Conservation (phyloP, 2,888 invertebrate genomes). For the Pocota personata region DNA sequence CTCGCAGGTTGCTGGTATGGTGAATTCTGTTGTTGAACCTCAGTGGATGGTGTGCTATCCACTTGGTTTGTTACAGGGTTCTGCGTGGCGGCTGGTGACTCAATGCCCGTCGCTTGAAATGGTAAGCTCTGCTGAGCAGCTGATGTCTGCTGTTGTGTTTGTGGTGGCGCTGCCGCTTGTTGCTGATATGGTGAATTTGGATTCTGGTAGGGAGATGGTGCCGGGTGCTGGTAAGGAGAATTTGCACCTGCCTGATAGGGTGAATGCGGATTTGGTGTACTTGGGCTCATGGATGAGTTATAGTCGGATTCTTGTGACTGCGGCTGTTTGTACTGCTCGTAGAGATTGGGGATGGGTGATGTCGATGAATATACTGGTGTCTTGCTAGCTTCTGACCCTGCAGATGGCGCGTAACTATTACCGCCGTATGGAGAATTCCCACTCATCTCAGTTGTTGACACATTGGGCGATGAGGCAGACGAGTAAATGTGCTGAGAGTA, state of each 20-base stretch:
- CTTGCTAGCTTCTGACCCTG: constrained; percentile 81
- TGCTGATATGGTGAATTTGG: constrained; percentile 81
- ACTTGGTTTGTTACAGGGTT: constrained; percentile 76
- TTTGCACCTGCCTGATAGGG: constrained; percentile 84
- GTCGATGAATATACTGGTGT: constrained; percentile 81
- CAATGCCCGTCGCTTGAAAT: constrained; percentile 80
- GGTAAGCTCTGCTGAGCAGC: constrained; percentile 78
- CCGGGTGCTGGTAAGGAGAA: constrained; percentile 83
- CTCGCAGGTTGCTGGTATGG: constrained; percentile 83
- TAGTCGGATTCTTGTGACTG: constrained; percentile 84
- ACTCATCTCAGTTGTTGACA: constrained; percentile 82
- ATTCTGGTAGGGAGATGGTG: constrained; percentile 82
- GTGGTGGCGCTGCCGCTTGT: constrained; percentile 68
- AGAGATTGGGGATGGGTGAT: constrained; percentile 82
- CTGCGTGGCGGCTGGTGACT: constrained; percentile 78
- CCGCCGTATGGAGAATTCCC: constrained; percentile 81
- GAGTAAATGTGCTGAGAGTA: constrained; percentile 86
- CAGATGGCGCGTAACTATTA: constrained; percentile 81
- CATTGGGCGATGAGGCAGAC: constrained; percentile 84
- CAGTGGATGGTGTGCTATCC: constrained; percentile 76
- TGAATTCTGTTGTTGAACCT: constrained; percentile 82
- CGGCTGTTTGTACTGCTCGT: constrained; percentile 85
- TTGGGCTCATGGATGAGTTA: constrained; percentile 84
- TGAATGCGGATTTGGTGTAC: constrained; percentile 83
- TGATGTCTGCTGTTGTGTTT: constrained; percentile 74